A percentile compares a stretch with the other conserved stretches of the same genome.
phyloP scores from a whole-genome alignment of 2,797 vertebrate species.

The Adelosebastes latens region DNA sequence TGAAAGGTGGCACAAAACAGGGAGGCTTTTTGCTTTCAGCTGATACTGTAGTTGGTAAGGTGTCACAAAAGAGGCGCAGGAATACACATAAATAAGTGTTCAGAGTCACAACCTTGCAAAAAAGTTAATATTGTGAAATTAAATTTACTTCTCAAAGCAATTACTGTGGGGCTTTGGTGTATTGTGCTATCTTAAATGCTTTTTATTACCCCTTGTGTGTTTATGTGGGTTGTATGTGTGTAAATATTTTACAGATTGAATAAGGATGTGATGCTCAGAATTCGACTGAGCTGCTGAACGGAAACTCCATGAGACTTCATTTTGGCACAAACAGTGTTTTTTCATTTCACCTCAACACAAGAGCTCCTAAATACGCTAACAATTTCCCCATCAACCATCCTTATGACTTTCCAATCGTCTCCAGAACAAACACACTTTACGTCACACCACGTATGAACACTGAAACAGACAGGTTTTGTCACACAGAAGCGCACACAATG shows the following conservation, averaged over 20 bases:
- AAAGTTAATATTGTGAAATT: neutral
- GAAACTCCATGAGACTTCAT: neutral
- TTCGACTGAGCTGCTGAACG: slow-evolving; percentile 19
- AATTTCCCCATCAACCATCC: neutral
- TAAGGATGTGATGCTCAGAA: slow-evolving; percentile 11
- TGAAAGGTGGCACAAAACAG: slow-evolving; percentile 21
- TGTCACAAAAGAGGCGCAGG: slow-evolving; percentile 22
- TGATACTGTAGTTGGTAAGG: slow-evolving; percentile 9
- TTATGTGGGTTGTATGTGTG: neutral
- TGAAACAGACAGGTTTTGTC: slow-evolving; percentile 5
- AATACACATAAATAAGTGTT: slow-evolving; percentile 1
- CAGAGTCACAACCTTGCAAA: neutral
- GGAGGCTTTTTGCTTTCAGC: slow-evolving; percentile 28
- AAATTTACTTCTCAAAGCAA: neutral
- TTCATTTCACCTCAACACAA: neutral
- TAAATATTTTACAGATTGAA: neutral
- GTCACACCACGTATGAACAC: neutral
- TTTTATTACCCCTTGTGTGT: neutral
- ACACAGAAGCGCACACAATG: neutral
- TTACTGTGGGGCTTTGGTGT: neutral
- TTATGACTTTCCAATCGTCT: neutral
- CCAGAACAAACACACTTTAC: neutral
- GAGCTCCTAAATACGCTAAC: neutral
- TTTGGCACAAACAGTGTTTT: slow-evolving; percentile 5
- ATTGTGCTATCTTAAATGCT: neutral